Percentiles rank a stretch among this genome's conserved stretches.
phyloP scores from a whole-genome alignment of 2,888 invertebrate species.

The Carcina quercana region DNA sequence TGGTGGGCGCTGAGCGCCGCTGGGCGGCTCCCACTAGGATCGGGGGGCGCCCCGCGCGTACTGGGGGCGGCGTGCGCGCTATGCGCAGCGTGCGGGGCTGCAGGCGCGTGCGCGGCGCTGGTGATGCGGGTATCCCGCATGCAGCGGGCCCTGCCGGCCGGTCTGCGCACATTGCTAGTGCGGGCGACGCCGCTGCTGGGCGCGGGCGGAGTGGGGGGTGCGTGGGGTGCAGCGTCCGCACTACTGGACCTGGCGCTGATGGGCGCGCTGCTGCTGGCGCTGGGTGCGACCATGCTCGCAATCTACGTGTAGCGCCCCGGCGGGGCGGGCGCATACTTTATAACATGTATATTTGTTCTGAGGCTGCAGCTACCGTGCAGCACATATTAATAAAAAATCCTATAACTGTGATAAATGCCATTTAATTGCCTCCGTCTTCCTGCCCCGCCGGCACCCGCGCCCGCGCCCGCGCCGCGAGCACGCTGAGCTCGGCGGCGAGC shows the following conservation, averaged over 20 bases:
- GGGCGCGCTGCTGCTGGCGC: conserved; percentile 24
- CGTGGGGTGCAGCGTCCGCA: conserved; percentile 46
- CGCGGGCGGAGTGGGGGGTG: conserved; percentile 26
- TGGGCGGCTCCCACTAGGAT: conserved; percentile 35
- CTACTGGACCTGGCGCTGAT: conserved; percentile 38
- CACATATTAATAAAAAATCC: too few relatives aligned
- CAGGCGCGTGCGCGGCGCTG: conserved; percentile 31
- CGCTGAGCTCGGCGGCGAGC: conserved; percentile 18
- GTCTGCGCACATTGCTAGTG: conserved; percentile 26
- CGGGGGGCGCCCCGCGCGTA: conserved; percentile 25
- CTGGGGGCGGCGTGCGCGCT: conserved; percentile 27
- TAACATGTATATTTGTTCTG: too few relatives aligned
- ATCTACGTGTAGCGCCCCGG: neutral
- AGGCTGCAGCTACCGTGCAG: too few relatives aligned
- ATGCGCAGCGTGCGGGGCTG: conserved; percentile 32
- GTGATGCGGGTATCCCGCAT: conserved; percentile 30
- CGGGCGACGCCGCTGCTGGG: conserved; percentile 20
- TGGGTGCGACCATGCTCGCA: conserved; percentile 11
- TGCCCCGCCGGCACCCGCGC: conserved; percentile 1
- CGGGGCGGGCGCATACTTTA: neutral
- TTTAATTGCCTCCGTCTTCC: too few relatives aligned
- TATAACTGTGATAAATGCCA: too few relatives aligned
- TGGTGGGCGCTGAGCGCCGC: conserved; percentile 39
- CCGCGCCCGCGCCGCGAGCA: conserved; percentile 4
- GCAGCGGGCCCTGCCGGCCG: conserved; percentile 26